Base-by-base conservation (phyloP, 2,888 invertebrate genomes). In the Thymelicus lineola region DNA sequence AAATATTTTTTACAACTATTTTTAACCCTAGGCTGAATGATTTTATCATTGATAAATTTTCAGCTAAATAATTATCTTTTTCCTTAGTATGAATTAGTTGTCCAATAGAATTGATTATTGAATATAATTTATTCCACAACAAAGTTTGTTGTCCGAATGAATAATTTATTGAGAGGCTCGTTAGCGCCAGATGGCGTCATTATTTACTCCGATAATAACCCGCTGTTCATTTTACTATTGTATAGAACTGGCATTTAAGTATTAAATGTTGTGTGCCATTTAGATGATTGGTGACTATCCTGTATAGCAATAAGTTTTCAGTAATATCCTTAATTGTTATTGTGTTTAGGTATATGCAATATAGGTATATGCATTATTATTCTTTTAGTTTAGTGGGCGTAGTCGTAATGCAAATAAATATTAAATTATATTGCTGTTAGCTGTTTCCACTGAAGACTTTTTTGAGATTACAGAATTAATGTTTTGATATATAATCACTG, bases 121-220 rank as follows among this genome's bases (percentile, higher is more conserved):
- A 14, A 42, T 48, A 70, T 70, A 64, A 70, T 59, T 70, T 70
- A 70, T 70, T 70, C 64, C 70, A 53, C 59, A 70, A 70, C 70
- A 70, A 70, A 70, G 28, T 70, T 64, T 70, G 70, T 53, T 64
- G 64, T 70, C 70, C 64, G 46, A 70, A 70, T 70, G 70, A 70
- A 70, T 70, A 70, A 70, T 64, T 70, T 70, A 70, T 70, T 70
- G 70, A 70, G 64, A 70, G 70, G 70, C 70, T 70, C 70, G 70
- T 70, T 70, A 70, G 70, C 53, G 64, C 42, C 70, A 70, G 70
- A 70, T 70, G 64, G 63, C 60, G 59, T 60, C 45, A 42, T 70
- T 70, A 70, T 70, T 70, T 70, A 64, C 70, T 70, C 17, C 59
- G 64, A 70, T 70, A 64, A 64, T 70, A 70, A 53, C 59, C 61